Base-by-base conservation (phyloP, 1,140 invertebrate species). In the Macrocentrus cingulum region DNA sequence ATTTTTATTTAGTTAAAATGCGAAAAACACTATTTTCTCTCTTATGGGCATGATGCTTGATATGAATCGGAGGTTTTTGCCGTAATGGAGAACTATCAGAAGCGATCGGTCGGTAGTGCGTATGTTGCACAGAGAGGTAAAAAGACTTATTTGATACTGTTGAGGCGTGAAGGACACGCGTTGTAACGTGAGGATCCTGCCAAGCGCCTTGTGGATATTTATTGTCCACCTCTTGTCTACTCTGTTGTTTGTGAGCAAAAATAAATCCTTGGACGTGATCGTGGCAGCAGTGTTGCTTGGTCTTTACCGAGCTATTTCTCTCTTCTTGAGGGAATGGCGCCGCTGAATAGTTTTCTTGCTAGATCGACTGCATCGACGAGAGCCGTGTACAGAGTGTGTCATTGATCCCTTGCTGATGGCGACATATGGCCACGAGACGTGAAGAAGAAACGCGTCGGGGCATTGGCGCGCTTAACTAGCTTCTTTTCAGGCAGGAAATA, bases 181-280 rank as follows among this genome's bases (percentile, higher is more conserved):
- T 37, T 41, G 50, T 52, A 52, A 52, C 50, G 50, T 52, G 50
- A 52, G 50, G 50, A 52, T 42, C 50, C 22, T 52, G 50, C 50
- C 19, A 52, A 52, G 50, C 37, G 19, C 9, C 8, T 50, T 3
- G 36, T 51, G 34, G 49, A 37, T 51, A 51, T 41, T 52, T 52
- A 52, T 52, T 52, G 50, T 52, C 20, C 16, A 22, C 13, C 9
- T 5, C 29, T 16, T 34, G 13, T 18, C 2, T 13, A 18, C n/a
- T 11, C 11, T 19, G 5, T 32, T n/a, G 6, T 29, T n/a, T 2
- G 18, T 44, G 18, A 6, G 18, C n/a, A 49, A 49, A 51, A 22
- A 39, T 39, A 51, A 39, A 13, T 39, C 37, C 20, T 51, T 51
- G 32, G 6, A 37, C n/a, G 49, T n/a, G n/a, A n/a, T n/a, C n/a